Base-by-base conservation (phyloP, 2,797 vertebrate species). In the Phoebastria nigripes region DNA sequence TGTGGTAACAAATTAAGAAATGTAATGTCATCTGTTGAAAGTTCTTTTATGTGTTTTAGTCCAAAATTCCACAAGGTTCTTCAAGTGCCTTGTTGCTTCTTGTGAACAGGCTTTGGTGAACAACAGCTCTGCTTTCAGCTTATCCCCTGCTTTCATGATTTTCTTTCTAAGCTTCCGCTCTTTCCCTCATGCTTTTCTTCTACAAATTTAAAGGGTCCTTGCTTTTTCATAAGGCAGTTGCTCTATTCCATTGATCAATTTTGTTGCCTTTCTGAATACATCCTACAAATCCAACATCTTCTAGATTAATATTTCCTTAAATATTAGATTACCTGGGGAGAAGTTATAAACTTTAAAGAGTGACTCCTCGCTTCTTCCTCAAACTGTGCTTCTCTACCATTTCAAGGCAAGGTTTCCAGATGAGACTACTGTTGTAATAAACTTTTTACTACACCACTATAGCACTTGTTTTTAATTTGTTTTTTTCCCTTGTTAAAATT, bases 391-490 rank as follows among this genome's bases (percentile, higher is more conserved):
- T 82, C 49, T 82, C n/a, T 82, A 15, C 17, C 8, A 66, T 41
- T 85, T 52, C 28, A 59, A 63, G 39, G 4, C 11, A 76, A 26
- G 8, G 3, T 41, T 90, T 90, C 56, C 42, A 71, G 31, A 76
- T 39, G 22, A 52, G 22, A 37, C 20, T 51, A 33, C 11, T 21
- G 7, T 44, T 58, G 5, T 54, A 37, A 52, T n/a, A 51, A 76
- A 26, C 5, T 21, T 52, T 71, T 90, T 47, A 52, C 12, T 58
- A 65, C 15, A 63, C 11, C 16, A 37, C 8, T 42, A 11, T 4
- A 37, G 19, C 0, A 1, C 14, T 58, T 73, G 9, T 1, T 52
- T 44, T 33, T 31, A 0, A 56, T 9, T 70, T 65, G 51, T 0
- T 17, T 78, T 46, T 5, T 11, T 7, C 9, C 4, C 3, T 46